These are phyloP conservation scores for Cetonia aurata DNA, from an alignment of 2,888 invertebrate species.

Conservation along the genomic window DNA sequence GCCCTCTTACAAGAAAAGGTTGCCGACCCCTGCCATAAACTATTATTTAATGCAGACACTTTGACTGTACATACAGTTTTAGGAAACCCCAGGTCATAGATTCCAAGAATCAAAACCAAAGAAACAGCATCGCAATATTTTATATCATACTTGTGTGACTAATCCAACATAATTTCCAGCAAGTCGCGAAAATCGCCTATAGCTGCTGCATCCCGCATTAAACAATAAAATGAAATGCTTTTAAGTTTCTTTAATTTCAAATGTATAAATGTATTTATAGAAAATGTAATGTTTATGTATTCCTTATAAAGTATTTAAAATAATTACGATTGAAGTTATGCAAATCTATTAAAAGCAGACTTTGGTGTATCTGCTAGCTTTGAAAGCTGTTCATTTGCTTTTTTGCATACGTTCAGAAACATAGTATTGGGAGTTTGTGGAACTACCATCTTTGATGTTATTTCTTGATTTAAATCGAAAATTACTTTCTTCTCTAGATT, in stretches of 20 bases:
- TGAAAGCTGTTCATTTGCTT: neutral
- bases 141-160: too few relatives aligned
- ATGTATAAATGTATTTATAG: neutral
- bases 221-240: neutral
- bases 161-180: too few relatives aligned
- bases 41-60: too few relatives aligned
- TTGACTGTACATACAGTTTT: too few relatives aligned
- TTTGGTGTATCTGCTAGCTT: constrained; percentile 26
- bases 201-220: neutral
- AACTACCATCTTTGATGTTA: neutral
- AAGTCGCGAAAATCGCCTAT: too few relatives aligned
- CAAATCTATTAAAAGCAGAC: neutral
- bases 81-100: too few relatives aligned
- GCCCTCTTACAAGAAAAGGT: too few relatives aligned
- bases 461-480: neutral
- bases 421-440: constrained; percentile 24
- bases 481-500: constrained; percentile 17
- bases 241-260: neutral
- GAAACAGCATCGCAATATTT: too few relatives aligned
- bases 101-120: too few relatives aligned
- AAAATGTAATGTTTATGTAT: too few relatives aligned
- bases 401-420: neutral
- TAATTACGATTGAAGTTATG: neutral
- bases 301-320: neutral
- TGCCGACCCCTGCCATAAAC: too few relatives aligned